Evolutionary conservation across 2,888 invertebrate species (phyloP).

Genomic region (Mamestra brassicae): DNA sequence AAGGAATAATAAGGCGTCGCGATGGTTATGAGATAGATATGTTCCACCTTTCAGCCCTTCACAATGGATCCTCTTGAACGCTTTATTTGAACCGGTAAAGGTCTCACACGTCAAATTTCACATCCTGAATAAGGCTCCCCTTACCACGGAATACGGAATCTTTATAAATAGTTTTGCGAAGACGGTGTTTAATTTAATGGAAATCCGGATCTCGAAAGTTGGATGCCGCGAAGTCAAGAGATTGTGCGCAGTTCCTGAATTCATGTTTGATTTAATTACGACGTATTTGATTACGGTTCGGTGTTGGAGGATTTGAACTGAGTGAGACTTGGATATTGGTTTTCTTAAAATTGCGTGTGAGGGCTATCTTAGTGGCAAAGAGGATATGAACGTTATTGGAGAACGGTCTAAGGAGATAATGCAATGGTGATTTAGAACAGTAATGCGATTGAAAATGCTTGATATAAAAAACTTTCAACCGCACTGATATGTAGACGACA

Average conservation of each 20-base stretch:
- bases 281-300: constrained; percentile 67
- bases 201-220: constrained; percentile 81
- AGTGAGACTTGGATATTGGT: constrained; percentile 17
- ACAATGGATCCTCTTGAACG: constrained; percentile 77
- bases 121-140: constrained; percentile 86
- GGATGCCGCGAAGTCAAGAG: constrained; percentile 85
- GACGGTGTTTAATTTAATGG: constrained; percentile 89
- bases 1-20: constrained; percentile 82
- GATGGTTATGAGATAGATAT: constrained; percentile 84
- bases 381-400: neutral
- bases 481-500: no score
- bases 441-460: no score
- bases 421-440: no score
- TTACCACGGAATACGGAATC: constrained; percentile 87
- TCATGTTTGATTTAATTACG: constrained; percentile 83
- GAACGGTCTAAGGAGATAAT: neutral
- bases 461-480: no score
- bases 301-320: constrained; percentile 52
- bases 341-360: constrained; percentile 4
- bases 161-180: constrained; percentile 89
- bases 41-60: constrained; percentile 75
- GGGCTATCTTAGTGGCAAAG: no score
- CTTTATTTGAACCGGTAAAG: constrained; percentile 80
- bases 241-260: constrained; percentile 78
- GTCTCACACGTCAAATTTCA: constrained; percentile 90